Conservation (phyloP, 2,888 invertebrate genomes). For the Cryptocheilus praepositus region DNA sequence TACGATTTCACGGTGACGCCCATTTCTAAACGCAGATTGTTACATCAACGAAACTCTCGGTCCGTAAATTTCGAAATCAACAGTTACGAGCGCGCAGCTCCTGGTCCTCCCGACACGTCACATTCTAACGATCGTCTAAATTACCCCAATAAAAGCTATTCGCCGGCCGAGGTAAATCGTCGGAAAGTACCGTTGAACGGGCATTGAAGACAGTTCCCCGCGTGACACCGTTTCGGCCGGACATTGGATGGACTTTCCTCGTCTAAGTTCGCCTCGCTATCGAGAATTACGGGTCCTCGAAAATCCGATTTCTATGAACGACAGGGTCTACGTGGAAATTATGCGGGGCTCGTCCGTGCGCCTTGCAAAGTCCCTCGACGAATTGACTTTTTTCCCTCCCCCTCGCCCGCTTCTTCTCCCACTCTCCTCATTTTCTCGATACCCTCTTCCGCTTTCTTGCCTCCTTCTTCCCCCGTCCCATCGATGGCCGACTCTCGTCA, state of each 20-base stretch:
- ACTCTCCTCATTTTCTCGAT: conserved; percentile 23
- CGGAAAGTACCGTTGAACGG: neutral
- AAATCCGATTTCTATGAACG: conserved; percentile 39
- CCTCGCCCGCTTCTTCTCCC: conserved; percentile 15
- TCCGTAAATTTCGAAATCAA: too few species aligned
- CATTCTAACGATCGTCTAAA: too few species aligned
- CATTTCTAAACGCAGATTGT: too few species aligned
- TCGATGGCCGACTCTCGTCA: conserved; percentile 50
- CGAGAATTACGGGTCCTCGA: conserved; percentile 13
- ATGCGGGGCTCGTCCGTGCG: conserved; percentile 39
- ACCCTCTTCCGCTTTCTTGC: conserved; percentile 16
- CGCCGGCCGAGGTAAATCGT: neutral
- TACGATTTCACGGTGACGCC: too few species aligned
- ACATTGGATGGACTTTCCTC: neutral
- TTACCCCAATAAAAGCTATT: too few species aligned
- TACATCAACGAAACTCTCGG: too few species aligned
- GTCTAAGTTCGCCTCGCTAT: conserved; percentile 10
- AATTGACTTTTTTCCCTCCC: conserved; percentile 15
- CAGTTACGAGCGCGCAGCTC: too few species aligned
- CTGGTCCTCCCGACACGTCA: too few species aligned
- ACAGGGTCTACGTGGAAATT: conserved; percentile 37
- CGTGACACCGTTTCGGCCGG: neutral
- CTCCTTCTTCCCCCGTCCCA: conserved; percentile 10
- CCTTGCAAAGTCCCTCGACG: conserved; percentile 7
- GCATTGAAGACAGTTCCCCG: too few species aligned